Conservation (phyloP, 2,888 invertebrate species). For the Megalurothrips usitatus region DNA sequence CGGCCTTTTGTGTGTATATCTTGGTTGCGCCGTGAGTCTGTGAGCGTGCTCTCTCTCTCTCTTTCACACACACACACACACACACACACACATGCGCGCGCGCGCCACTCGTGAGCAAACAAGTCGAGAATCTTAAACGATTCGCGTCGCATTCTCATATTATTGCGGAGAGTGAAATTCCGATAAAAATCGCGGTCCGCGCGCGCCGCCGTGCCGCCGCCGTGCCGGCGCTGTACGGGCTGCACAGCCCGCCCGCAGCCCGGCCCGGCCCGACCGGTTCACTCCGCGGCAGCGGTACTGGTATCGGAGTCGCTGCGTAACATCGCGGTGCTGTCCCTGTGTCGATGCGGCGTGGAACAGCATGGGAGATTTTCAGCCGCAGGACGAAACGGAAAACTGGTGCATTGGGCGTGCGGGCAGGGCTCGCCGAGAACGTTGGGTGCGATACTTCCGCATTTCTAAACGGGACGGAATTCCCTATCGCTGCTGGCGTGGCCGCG, state of each 20-base stretch:
- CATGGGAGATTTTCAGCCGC: no score
- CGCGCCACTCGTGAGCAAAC: not conserved
- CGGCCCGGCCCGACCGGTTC: not conserved
- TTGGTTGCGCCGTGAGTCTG: not conserved
- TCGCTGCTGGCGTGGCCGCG: not conserved
- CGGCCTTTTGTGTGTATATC: not conserved
- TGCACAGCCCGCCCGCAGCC: not conserved
- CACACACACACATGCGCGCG: not conserved
- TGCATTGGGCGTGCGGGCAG: no score
- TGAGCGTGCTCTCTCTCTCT: not conserved
- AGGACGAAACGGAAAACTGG: no score
- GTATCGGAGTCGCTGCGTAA: not conserved
- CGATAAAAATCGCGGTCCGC: constrained; percentile 1
- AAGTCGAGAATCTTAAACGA: not conserved
- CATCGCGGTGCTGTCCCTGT: not conserved
- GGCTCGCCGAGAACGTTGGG: no score
- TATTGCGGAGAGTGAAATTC: not conserved
- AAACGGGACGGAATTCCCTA: not conserved
- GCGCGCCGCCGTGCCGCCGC: not conserved
- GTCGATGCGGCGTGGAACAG: no score
- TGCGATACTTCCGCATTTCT: no score
- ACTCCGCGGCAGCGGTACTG: not conserved
- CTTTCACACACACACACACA: not conserved
- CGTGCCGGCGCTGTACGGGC: not conserved
- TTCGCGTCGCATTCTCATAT: not conserved